Evolutionary conservation across 2,888 invertebrate species (phyloP), one percentile per base, ranked within the genome.

Genomic region (Cetonia aurata): DNA sequence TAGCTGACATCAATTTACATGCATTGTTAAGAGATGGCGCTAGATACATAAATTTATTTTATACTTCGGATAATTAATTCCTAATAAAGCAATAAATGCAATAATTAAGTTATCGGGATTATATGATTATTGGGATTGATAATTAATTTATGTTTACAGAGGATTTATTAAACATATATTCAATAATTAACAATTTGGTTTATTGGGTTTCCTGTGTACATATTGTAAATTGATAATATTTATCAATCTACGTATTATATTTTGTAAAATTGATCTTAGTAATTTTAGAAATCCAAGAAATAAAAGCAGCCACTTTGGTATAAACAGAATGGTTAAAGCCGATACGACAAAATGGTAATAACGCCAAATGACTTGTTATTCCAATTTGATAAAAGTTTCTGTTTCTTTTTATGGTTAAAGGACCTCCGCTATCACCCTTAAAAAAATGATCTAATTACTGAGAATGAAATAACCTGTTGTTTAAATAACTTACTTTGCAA

Each of bases 391-490:
- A 68, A 52, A 78, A 76, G 71, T 74, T 79, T 46, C 79, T 78
- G 60, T 80, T 80, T 72, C 73, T 76, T 53, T 71, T 69, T 25
- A 83, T 73, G 8, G 81, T 80, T 33, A 84, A 73, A 19, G 84
- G 83, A n/a, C 84, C 83, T 12, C 84, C 84, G 71, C 84, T 84
- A 71, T 84, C 84, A 6, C 84, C 84, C 84, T 84, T 73, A 67
- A 79, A 79, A 74, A 59, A 70, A 52, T 15, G 62, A 70, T 19
- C 33, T 12, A 37, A 37, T 37, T 37, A 25, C 9, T 55, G 6
- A n/a, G 13, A 25, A 19, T 37, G 8, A 37, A 37, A 37, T 3
- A 4, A 37, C 4, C 25, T 25, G 25, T 25, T 52, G 52, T 52
- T 15, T 52, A 52, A 6, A 6, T 56, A 3, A 31, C 33, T 8